Evolutionary conservation across 2,888 invertebrate genomes (phyloP), one percentile per base, ranked within the genome.

Genomic region (Fragum fragum): DNA sequence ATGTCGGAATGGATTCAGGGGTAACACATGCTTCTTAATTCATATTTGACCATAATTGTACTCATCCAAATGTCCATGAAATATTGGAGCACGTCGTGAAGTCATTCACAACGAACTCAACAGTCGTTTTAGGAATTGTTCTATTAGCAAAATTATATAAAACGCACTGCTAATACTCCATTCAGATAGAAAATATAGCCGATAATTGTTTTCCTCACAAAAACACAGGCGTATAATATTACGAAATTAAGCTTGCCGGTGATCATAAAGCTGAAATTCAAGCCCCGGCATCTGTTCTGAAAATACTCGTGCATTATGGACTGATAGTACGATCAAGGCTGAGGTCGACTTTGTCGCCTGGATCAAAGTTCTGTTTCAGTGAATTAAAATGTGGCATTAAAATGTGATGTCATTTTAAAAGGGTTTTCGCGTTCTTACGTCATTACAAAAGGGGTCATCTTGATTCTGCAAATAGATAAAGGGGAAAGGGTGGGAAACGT

Each of bases 261-360:
- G 68, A 66, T 73, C 83, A 70, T 83, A 76, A 83, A 75, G 69
- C 36, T 79, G 79, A 71, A 83, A 83, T 72, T 29, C 28, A 53
- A 83, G 68, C 66, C 66, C 32, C 16, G 36, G 61, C 79, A 79
- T 76, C 76, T 71, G 83, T 81, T 73, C 47, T 36, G 57, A 63
- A 71, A 55, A 53, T 55, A 29, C 55, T 39, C 66, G 66, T 66
- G 66, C 66, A 66, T 66, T 26, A 66, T 21, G 42, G 66, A 47
- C 47, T 47, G 47, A 47, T 47, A 14, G 47, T 47, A 47, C 47
- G 47, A 47, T 5, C 5, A 16, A 47, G 47, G 14, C 47, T 47
- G 47, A 16, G 47, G 47, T 47, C 47, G 47, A 18, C 7, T 47
- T 5, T 16, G 47, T 47, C n/a, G n/a, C 2, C 47, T 2, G 18